These are phyloP conservation scores for Leptarthrus brevirostris DNA, from an alignment of 2,888 invertebrate genomes.

Conservation along the genomic window DNA sequence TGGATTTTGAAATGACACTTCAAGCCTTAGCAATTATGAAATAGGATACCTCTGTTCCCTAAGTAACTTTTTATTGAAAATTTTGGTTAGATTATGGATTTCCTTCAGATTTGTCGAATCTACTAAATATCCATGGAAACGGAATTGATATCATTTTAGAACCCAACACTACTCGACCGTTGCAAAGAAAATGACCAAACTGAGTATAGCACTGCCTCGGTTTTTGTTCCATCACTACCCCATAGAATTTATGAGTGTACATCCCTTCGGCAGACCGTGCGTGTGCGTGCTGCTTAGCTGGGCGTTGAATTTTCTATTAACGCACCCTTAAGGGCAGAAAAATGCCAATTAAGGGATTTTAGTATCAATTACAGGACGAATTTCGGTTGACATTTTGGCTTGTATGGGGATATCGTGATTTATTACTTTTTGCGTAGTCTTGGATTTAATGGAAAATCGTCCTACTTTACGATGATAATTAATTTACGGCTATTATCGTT, in stretches of 20 bases:
- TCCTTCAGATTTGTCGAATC: no score
- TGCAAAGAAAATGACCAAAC: not conserved
- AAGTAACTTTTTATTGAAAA: not conserved
- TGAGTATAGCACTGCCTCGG: not conserved
- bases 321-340: conserved; percentile 61
- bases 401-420: conserved; percentile 52
- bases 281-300: conserved; percentile 27
- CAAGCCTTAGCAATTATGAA: not conserved
- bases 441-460: no score
- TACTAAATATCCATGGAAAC: not conserved
- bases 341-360: conserved; percentile 68
- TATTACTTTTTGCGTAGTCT: conserved; percentile 43
- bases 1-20: not conserved
- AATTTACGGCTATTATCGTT: no score
- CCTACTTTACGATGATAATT: no score
- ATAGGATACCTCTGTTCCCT: not conserved
- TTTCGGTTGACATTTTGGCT: conserved; percentile 56
- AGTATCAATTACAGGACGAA: conserved; percentile 67
- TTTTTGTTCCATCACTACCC: not conserved
- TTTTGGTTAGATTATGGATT: not conserved
- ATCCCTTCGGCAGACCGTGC: not conserved
- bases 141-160: no score
- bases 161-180: not conserved
- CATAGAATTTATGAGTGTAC: not conserved
- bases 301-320: conserved; percentile 43